A percentile compares a stretch with the other conserved stretches of the same genome.
phyloP scores from a whole-genome alignment of 2,888 invertebrate species.

The Melieria picta region DNA sequence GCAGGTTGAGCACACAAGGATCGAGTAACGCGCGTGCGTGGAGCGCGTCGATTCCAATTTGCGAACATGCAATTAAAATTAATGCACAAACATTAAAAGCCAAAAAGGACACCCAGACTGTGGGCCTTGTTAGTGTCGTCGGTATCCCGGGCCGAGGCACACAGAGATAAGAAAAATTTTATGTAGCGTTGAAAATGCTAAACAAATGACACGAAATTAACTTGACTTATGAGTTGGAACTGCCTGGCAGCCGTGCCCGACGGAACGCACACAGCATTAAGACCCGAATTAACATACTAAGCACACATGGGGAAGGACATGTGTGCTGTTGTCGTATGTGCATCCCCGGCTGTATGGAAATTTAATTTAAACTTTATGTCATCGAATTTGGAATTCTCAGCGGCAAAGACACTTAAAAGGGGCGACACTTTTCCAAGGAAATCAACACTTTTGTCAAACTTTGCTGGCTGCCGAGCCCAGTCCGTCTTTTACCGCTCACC shows the following conservation, averaged over 20 bases:
- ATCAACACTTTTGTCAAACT: slow-evolving; percentile 32
- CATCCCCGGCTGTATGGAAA: not conserved
- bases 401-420: slow-evolving; percentile 8
- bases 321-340: not conserved
- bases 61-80: slow-evolving; percentile 40
- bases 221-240: slow-evolving; percentile 63
- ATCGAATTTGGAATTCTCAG: too few relatives aligned
- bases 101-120: not conserved
- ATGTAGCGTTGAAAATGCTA: slow-evolving; percentile 59
- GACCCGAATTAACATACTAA: slow-evolving; percentile 31
- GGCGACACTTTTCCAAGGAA: slow-evolving; percentile 17
- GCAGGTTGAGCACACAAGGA: too few relatives aligned
- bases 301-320: slow-evolving; percentile 5
- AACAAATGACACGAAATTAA: slow-evolving; percentile 62
- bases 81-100: slow-evolving; percentile 35
- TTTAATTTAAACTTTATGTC: not conserved
- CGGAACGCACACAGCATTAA: slow-evolving; percentile 26
- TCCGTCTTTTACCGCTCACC: too few relatives aligned
- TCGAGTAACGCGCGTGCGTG: too few relatives aligned
- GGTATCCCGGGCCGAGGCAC: not conserved
- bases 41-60: slow-evolving; percentile 29
- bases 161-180: slow-evolving; percentile 47
- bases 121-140: not conserved
- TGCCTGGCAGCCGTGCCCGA: slow-evolving; percentile 53
- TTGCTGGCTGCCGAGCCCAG: not conserved